Evolutionary conservation across 2,797 vertebrate species (phyloP), one percentile per base, ranked within the genome.

Genomic region (Semotilus atromaculatus): DNA sequence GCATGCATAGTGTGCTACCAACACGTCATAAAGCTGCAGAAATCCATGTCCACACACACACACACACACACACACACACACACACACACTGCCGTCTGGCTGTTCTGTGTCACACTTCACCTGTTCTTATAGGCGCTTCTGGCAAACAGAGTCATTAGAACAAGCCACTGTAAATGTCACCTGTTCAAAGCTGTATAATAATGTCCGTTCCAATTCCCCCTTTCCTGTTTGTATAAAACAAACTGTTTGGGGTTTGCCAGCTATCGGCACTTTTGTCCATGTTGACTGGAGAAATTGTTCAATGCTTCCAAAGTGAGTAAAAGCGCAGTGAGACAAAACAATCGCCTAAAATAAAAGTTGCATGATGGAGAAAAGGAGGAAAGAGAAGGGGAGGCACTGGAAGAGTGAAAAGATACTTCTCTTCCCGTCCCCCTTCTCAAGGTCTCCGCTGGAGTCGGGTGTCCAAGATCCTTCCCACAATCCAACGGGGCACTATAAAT

Each of bases 141-240:
- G 92, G 90, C 90, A 89, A 92, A 88, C 88, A 87, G 87, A 90
- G 88, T 86, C 91, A 90, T 92, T 90, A 92, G 92, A 94, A 93
- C 88, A 87, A 92, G 91, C 83, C 89, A 89, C 75, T 89, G 90
- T 94, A 93, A 94, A 94, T 94, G 92, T 94, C 92, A 92, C 85
- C 88, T 88, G 92, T 94, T 93, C 93, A 91, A 93, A 92, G 86
- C 73, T 75, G 18, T 29, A 29, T 64, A 64, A 90, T 91, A 91
- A 89, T 90, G 89, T 62, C 36, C 1, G 1, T 2, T 70, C 48
- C 43, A 71, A 68, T 73, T 68, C 14, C 10, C 76, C 18, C 36
- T 75, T 23, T 51, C 60, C 23, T 92, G 90, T 92, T 92, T 90
- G 91, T 88, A 88, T 34, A 87, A 82, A 85, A 66, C 86, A 90